Evolutionary conservation across 2,113 vertebrate species (phyloP).

Genomic region (Rhinoderma darwinii): DNA sequence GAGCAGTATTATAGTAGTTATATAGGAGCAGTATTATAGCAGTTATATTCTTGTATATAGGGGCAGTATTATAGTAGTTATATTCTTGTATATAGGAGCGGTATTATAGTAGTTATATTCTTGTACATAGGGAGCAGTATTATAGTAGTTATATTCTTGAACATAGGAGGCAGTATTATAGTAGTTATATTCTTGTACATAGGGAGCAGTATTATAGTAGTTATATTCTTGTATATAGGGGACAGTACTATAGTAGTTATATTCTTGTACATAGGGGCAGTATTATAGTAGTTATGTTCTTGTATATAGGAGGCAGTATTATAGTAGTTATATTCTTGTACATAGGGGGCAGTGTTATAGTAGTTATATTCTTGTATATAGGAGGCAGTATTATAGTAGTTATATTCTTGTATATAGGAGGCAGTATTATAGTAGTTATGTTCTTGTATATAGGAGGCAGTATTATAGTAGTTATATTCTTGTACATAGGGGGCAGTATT

Average conservation of each 20-base stretch:
- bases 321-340: not conserved
- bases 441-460: not conserved
- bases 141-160: too few species aligned
- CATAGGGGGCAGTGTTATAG: not conserved
- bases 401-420: conserved; percentile 1
- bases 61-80: not conserved
- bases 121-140: too few species aligned
- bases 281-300: conserved; percentile 9
- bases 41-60: not conserved
- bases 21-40: not conserved
- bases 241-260: conserved; percentile 6
- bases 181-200: too few species aligned
- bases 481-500: conserved; percentile 10
- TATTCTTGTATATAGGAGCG: not conserved
- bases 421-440: conserved; percentile 11
- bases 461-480: conserved; percentile 8
- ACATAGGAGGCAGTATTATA: too few species aligned
- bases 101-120: too few species aligned
- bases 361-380: not conserved
- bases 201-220: conserved; percentile 17
- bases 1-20: too few species aligned
- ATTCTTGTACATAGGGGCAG: not conserved
- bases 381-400: conserved; percentile 14
- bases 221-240: conserved; percentile 12
- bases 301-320: not conserved